Percentiles rank a stretch among this genome's conserved stretches.
Evolutionary conservation across 2,113 vertebrate species (phyloP).

Genomic region (Sinocyclocheilus rhinocerous): DNA sequence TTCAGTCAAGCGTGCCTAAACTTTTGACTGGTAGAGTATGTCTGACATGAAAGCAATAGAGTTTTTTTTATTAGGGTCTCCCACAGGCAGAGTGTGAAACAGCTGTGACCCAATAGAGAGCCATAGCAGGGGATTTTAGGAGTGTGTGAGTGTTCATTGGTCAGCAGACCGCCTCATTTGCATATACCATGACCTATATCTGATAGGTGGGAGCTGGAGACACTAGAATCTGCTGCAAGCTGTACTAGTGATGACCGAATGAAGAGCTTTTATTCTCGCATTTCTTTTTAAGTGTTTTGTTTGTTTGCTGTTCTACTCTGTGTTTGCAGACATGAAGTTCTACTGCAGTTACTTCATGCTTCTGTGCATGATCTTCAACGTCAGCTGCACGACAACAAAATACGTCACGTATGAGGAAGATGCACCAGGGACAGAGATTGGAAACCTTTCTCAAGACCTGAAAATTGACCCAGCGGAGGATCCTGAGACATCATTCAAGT

Average conservation of each 20-base stretch:
- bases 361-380: constrained; percentile 40
- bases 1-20: not conserved
- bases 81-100: not conserved
- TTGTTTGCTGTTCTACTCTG: not conserved
- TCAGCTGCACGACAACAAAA: constrained; percentile 62
- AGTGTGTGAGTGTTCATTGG: constrained; percentile 69
- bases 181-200: constrained; percentile 69
- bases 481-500: constrained; percentile 66
- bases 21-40: not conserved
- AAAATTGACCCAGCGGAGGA: constrained; percentile 67
- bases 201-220: constrained; percentile 50
- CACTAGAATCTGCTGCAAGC: not conserved
- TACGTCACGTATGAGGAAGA: constrained; percentile 75
- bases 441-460: constrained; percentile 69
- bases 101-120: constrained; percentile 23
- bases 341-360: constrained; percentile 50
- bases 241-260: not conserved
- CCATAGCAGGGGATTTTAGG: constrained; percentile 61
- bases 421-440: constrained; percentile 66
- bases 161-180: constrained; percentile 66
- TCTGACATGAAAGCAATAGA: not conserved
- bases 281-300: too few relatives aligned
- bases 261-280: not conserved
- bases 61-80: not conserved
- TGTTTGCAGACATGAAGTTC: not conserved